Conservation (phyloP, 2,797 vertebrate species). For the Myotis pilosus region DNA sequence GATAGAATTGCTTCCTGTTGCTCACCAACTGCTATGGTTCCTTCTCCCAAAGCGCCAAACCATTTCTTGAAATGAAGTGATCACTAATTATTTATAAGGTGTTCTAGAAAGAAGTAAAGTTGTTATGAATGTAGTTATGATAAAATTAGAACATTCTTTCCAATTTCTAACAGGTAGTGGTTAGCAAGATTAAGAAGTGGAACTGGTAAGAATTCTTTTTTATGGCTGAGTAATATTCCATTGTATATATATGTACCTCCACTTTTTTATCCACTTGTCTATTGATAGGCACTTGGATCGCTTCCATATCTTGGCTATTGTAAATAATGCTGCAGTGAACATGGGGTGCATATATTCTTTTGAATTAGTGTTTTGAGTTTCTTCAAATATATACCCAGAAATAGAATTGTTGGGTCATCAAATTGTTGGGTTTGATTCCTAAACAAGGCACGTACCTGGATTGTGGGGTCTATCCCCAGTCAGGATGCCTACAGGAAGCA, state of each 20-base stretch:
- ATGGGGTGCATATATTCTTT: background rate
- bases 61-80: background rate
- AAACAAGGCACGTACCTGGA: background rate
- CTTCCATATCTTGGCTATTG: background rate
- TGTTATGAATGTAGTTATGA: background rate
- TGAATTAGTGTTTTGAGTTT: background rate
- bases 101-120: conserved; percentile 9
- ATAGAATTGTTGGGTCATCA: background rate
- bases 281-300: background rate
- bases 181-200: conserved; percentile 6
- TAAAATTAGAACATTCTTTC: conserved; percentile 21
- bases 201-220: background rate
- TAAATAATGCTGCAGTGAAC: background rate
- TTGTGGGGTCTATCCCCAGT: background rate
- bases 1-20: background rate
- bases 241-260: background rate
- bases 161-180: background rate
- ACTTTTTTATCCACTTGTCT: background rate
- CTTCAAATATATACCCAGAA: background rate
- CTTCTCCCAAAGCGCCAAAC: background rate
- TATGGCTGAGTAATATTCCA: background rate
- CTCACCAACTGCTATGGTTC: background rate
- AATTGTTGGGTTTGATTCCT: background rate
- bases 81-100: background rate
- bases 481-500: background rate